These are phyloP conservation scores for Luscinia luscinia DNA, from an alignment of 2,797 vertebrate genomes.

Conservation along the genomic window DNA sequence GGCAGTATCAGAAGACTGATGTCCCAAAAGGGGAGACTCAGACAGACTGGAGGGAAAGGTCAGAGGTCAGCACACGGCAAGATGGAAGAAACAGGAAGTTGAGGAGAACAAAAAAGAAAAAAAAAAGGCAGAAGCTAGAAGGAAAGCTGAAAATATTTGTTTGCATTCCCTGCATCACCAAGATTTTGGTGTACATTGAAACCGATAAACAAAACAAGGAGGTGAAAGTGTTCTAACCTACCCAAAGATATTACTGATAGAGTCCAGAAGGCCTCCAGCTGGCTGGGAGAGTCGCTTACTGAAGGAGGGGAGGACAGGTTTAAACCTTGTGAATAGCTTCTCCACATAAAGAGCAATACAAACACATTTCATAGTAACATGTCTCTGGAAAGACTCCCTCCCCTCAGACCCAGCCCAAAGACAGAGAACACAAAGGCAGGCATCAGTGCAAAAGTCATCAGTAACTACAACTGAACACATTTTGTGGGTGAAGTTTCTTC, in stretches of 20 bases:
- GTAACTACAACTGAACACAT: neutral
- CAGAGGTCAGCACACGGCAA: constrained; percentile 81
- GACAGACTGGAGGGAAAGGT: constrained; percentile 87
- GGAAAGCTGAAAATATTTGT: constrained; percentile 70
- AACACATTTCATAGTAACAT: constrained; percentile 67
- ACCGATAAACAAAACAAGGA: constrained; percentile 67
- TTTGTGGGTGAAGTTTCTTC: neutral
- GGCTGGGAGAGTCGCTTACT: constrained; percentile 91
- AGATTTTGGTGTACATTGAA: constrained; percentile 61
- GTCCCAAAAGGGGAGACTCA: constrained; percentile 90
- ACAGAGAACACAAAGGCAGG: constrained; percentile 27
- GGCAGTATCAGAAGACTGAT: constrained; percentile 83
- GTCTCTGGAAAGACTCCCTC: constrained; percentile 36
- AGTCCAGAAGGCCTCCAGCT: constrained; percentile 92
- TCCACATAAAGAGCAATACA: constrained; percentile 69
- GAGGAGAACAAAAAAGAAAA: constrained; percentile 70
- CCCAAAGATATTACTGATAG: constrained; percentile 98
- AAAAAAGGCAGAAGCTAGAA: constrained; percentile 76
- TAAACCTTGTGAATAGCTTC: constrained; percentile 75
- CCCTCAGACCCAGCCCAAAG: constrained; percentile 45
- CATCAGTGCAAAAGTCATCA: constrained; percentile 29
- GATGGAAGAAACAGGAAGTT: constrained; percentile 76
- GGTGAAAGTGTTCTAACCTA: constrained; percentile 82
- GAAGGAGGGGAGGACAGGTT: constrained; percentile 83
- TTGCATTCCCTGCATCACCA: constrained; percentile 56